These are phyloP conservation scores for Neostethus bicornis DNA, from an alignment of 2,797 vertebrate species.

Conservation along the genomic window DNA sequence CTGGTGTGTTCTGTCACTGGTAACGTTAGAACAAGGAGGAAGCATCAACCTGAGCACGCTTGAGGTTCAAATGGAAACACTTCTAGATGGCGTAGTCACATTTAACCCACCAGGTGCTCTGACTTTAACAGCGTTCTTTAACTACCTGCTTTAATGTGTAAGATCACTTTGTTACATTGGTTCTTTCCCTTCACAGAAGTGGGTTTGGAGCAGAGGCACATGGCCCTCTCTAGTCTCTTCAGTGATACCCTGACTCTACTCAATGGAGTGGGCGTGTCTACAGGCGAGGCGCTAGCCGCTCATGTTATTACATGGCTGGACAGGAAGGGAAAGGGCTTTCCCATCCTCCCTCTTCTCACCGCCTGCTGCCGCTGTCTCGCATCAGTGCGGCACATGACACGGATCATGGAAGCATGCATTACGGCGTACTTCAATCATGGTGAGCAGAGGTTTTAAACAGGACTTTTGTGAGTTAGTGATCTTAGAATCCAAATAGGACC, in stretches of 20 bases:
- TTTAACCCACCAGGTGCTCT: constrained; percentile 90
- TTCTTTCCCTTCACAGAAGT: constrained; percentile 75
- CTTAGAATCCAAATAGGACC: not conserved
- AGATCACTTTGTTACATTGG: not conserved
- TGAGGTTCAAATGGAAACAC: constrained; percentile 87
- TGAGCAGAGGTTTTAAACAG: constrained; percentile 57
- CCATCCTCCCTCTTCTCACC: constrained; percentile 91
- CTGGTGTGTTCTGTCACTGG: constrained; percentile 89
- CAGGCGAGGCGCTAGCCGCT: constrained; percentile 87
- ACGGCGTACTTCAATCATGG: constrained; percentile 89
- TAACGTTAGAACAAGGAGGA: constrained; percentile 89
- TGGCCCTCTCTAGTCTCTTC: constrained; percentile 92
- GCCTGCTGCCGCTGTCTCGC: constrained; percentile 92
- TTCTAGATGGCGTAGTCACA: constrained; percentile 87
- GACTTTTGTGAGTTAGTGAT: no score
- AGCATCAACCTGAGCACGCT: constrained; percentile 84
- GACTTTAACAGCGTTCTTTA: not conserved
- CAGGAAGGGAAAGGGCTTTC: constrained; percentile 81
- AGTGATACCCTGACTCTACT: constrained; percentile 87
- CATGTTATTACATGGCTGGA: constrained; percentile 87
- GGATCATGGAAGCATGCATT: constrained; percentile 93
- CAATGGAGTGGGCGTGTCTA: constrained; percentile 86
- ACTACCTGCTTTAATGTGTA: not conserved
- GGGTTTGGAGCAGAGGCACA: constrained; percentile 88
- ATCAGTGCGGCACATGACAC: constrained; percentile 94